A percentile compares a stretch with the other conserved stretches of the same genome.
These are phyloP conservation scores for Nebria salina DNA, from an alignment of 2,888 invertebrate genomes.

Conservation along the genomic window DNA sequence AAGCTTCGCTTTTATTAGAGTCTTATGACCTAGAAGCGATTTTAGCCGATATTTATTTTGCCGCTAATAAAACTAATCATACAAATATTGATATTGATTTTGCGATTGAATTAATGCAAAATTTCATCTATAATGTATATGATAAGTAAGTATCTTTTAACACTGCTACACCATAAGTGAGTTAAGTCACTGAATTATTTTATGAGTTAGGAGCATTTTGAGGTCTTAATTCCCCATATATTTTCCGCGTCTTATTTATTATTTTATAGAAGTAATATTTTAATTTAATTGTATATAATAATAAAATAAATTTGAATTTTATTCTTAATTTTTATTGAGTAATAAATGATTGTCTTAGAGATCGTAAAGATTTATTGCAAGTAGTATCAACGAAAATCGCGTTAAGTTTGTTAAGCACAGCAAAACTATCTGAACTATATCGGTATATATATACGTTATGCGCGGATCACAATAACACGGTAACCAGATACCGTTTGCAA, in stretches of 20 bases:
- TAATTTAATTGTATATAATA: too few species aligned
- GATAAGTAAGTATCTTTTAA: constrained; percentile 67
- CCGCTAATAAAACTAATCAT: constrained; percentile 73
- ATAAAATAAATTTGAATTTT: too few species aligned
- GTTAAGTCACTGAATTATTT: not conserved
- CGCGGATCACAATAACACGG: constrained; percentile 80
- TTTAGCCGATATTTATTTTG: constrained; percentile 78
- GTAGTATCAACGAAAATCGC: constrained; percentile 76
- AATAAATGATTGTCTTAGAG: constrained; percentile 61
- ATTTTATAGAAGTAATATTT: too few species aligned
- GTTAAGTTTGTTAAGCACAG: constrained; percentile 73
- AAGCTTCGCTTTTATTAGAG: constrained; percentile 73
- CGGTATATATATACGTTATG: constrained; percentile 75
- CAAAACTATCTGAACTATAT: constrained; percentile 71
- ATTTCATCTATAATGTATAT: constrained; percentile 74
- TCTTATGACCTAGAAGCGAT: constrained; percentile 76
- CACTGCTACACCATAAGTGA: too few species aligned
- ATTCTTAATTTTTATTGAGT: too few species aligned
- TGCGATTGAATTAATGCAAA: constrained; percentile 72
- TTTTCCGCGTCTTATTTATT: too few species aligned
- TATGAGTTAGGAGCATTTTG: too few species aligned
- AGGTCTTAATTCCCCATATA: too few species aligned
- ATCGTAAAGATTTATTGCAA: constrained; percentile 70
- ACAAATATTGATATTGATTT: constrained; percentile 71
- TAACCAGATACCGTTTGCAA: constrained; percentile 71